Evolutionary conservation across 2,888 invertebrate genomes (phyloP), one percentile per base, ranked within the genome.

Genomic region (Baronia brevicornis): DNA sequence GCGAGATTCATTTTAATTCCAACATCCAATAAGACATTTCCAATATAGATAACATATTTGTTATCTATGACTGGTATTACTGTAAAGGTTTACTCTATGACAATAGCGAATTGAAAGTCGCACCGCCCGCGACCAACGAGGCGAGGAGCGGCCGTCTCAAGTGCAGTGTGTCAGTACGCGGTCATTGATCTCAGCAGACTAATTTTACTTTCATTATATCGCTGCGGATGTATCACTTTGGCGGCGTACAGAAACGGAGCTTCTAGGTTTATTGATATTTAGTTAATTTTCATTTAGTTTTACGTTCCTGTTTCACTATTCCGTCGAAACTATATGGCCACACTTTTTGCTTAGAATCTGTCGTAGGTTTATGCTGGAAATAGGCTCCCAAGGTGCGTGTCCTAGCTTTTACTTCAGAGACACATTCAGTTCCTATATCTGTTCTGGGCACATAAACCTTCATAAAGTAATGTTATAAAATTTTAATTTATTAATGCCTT

Each of bases 141-240:
- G 34, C 36, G 37, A 44, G 59, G 58, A 48, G 52, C 45, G 51
- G 51, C 54, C 28, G 17, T 25, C 40, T 52, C 58, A 60, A 70
- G 75, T 69, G 70, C 73, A 75, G 64, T 79, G 66, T 79, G 79
- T 70, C 78, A 74, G 54, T 28, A 44, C 40, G 46, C 54, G 80
- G 77, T 73, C 78, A 54, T 68, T 75, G 79, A 59, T 60, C 78
- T 55, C 50, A 32, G 30, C 54, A 61, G 50, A 59, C 63, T 60
- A 59, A 77, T 79, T 80, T 82, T 78, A 75, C 80, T 80, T 82
- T 82, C 80, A 68, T 72, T 75, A 62, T 58, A 63, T 54, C 47
- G 46, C 58, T 44, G 56, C 60, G 44, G 57, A 55, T 53, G 54
- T 37, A 44, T 41, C 28, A 38, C 38, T 43, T 31, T 29, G 28